Evolutionary conservation across 1,140 invertebrate species (phyloP), one percentile per base, ranked within the genome.

Genomic region (Colletes latitarsis): DNA sequence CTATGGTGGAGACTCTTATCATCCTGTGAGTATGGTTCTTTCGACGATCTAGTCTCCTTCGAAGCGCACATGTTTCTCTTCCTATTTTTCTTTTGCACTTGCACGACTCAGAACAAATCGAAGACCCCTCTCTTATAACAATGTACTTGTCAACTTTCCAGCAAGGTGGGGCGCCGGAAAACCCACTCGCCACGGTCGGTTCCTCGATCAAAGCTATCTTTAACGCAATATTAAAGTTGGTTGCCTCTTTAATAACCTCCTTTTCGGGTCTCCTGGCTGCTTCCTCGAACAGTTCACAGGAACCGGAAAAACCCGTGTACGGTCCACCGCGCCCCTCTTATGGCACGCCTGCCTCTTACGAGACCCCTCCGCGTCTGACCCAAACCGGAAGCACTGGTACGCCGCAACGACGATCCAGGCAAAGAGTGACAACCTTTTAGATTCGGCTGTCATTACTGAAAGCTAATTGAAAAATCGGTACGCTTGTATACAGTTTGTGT

Each of bases 121-220:
- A 39, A 12, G 3, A 8, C 12, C 19, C n/a, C 6, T 4, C 17
- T 39, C 64, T 19, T 41, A 14, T 62, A 52, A 71, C 64, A 58
- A n/a, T 63, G 19, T 49, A 43, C 55, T 73, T 79, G 19, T 73
- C 17, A 49, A 79, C 52, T 73, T 79, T 79, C 53, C 70, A 79
- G 77, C 60, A 21, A 39, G 41, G 21, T 9, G 88, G 89, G 6
- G 89, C 90, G 66, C 88, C 91, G 4, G 21, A 74, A 0, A 90
- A 91, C 74, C 88, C 91, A 0, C 39, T 92, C 0, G 69, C 82
- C 0, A 30, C 91, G 0, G 78, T 93, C 12, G 88, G 89, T 17
- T 83, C 73, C 5, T 80, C 91, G 4, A 70, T 92, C 15, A 91
- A 92, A 80, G 90, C 92, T 6, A 90, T 92, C 73, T 17, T 93